Percentiles rank a stretch among this genome's conserved stretches.
Conservation (phyloP, 2,113 vertebrate species). For the Blennius ocellaris region DNA sequence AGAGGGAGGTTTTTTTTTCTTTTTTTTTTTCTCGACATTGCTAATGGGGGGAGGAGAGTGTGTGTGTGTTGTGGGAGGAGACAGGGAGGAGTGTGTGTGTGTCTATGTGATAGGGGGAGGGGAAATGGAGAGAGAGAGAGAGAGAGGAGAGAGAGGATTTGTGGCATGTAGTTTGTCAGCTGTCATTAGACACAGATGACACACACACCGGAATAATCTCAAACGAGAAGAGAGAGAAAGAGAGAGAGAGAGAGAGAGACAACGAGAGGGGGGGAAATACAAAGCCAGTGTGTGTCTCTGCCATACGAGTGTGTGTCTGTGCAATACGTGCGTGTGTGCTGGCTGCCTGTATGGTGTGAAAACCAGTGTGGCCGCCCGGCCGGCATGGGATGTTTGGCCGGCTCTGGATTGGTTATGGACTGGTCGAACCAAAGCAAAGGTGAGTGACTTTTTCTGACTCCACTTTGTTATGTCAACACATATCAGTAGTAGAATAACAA, state of each 20-base stretch:
- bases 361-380: conserved; percentile 11
- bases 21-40: conserved; percentile 33
- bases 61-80: conserved; percentile 57
- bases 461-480: background rate
- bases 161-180: conserved; percentile 78
- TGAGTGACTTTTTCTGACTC: conserved; percentile 21
- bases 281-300: conserved; percentile 16
- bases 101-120: conserved; percentile 47
- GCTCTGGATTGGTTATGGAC: conserved; percentile 66
- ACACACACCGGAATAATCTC: conserved; percentile 58
- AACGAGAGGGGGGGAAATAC: conserved; percentile 38
- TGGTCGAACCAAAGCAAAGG: conserved; percentile 47
- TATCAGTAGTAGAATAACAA: too few relatives aligned
- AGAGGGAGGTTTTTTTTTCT: background rate
- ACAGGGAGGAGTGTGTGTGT: conserved; percentile 27
- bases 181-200: conserved; percentile 77
- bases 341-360: conserved; percentile 30
- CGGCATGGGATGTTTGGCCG: conserved; percentile 49
- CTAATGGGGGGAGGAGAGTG: conserved; percentile 59
- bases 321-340: conserved; percentile 11
- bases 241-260: conserved; percentile 38
- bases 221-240: conserved; percentile 11
- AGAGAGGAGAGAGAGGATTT: conserved; percentile 69
- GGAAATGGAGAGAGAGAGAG: conserved; percentile 13
- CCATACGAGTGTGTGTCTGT: background rate